Base-by-base conservation (phyloP, 2,113 vertebrate species). In the Sturnus vulgaris region DNA sequence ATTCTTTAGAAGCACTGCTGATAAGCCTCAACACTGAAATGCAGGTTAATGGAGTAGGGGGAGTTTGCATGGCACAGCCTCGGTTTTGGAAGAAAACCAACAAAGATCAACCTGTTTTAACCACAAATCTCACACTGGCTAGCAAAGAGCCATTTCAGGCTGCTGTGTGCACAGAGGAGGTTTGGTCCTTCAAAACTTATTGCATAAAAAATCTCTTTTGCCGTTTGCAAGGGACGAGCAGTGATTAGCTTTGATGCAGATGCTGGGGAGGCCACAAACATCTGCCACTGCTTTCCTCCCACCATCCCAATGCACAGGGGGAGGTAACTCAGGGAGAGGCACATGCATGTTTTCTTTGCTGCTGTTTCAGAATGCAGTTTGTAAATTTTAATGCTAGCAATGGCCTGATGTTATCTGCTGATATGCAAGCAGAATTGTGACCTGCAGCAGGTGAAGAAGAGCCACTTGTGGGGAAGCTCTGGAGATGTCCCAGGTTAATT, bases 401-500 rank as follows among this genome's bases (percentile, higher is more conserved):
- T 11, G 31, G 15, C n/a, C 66, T 49, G 57, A 17, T 65, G 39
- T 11, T 56, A 2, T 18, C 37, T 22, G 33, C 28, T 46, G 44
- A 39, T 24, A 17, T 1, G 2, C 14, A n/a, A 3, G 13, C 50
- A 79, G 40, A 79, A 15, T 7, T 33, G 14, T 42, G 52, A 35
- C 16, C 64, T 66, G 64, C 60, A 81, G 60, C 55, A 25, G n/a
- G 18, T 11, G 12, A 20, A 47, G 39, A 71, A 28, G 35, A 89
- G 18, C 23, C 40, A 11, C 56, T 39, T 11, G n/a, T 46, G 18
- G 30, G 11, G 35, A 4, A 18, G 21, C 30, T 30, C 50, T 79
- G 0, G 1, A 30, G 40, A 20, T 56, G 15, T 16, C 30, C 73
- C 50, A 15, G 0, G 0, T 16, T 21, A 20, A 71, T 22, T 15